Base-by-base conservation (phyloP, 2,888 invertebrate genomes). In the Toxonevra muliebris region DNA sequence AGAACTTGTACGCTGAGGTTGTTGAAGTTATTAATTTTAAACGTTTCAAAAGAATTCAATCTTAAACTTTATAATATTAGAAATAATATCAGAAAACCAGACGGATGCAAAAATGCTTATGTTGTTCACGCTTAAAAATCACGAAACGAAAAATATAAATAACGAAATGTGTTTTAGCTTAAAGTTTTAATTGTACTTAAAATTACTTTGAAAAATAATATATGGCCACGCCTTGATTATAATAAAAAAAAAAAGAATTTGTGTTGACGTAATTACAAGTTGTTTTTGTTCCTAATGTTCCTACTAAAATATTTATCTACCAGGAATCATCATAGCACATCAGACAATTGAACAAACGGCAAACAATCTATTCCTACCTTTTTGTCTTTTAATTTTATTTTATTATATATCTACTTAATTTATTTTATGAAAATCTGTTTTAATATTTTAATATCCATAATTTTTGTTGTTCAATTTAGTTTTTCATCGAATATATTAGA, bases 1-100 rank as follows among this genome's bases (percentile, higher is more conserved):
- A 2, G 83, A 84, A 71, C 74, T 85, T n/a, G 83, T 85, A 59
- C 83, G 83, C 72, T 81, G 61, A 76, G 19, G 42, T 41, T 13
- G 54, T 7, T n/a, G n/a, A 30, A 30, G 30, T 30, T 30, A 4
- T 7, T 30, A 30, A 30, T 30, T 30, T 30, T 4, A 30, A 30
- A 2, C 30, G 30, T 30, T 30, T 30, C 30, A 30, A 30, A 30
- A 30, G 30, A 30, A 30, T 4, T 30, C 30, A 30, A 30, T 30
- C 30, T 30, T 30, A 4, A 30, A 30, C 30, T 4, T 30, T 30
- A 30, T 30, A 30, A 30, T 30, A 30, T 30, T 30, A 30, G 30
- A n/a, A n/a, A n/a, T n/a, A n/a, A n/a, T n/a, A n/a, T 30, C 30
- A 7, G 30, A 30, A 30, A 30, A 7, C 30, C 2, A 30, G 30